Conservation (phyloP, 2,888 invertebrate genomes). For the Campaea margaritaria region DNA sequence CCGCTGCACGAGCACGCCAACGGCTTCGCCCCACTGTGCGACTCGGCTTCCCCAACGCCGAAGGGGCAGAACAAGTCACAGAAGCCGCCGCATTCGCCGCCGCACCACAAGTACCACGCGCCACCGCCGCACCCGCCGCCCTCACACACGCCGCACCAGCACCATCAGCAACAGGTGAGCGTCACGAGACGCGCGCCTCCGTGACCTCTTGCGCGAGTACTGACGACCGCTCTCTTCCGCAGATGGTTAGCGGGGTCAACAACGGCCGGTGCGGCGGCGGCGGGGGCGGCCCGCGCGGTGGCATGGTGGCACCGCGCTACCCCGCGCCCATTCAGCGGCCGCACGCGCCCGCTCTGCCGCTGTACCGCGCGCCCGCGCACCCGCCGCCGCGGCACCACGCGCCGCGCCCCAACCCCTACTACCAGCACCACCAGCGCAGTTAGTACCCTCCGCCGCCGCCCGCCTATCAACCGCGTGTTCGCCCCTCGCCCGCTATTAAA, state of each 20-base stretch:
- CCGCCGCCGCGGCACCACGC: constrained; percentile 51
- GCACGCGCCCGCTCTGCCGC: constrained; percentile 71
- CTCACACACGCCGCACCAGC: constrained; percentile 69
- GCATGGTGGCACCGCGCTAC: constrained; percentile 72
- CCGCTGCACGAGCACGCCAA: constrained; percentile 83
- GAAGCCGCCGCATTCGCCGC: constrained; percentile 79
- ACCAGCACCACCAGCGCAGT: constrained; percentile 81
- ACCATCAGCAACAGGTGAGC: constrained; percentile 68
- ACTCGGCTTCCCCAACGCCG: constrained; percentile 84
- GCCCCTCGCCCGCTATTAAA: constrained; percentile 16
- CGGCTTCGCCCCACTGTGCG: constrained; percentile 86
- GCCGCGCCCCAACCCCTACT: constrained; percentile 69
- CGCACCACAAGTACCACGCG: constrained; percentile 81
- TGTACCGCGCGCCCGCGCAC: constrained; percentile 55
- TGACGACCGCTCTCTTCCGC: constrained; percentile 36
- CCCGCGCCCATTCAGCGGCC: constrained; percentile 85
- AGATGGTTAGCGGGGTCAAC: constrained; percentile 72
- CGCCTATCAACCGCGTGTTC: constrained; percentile 22
- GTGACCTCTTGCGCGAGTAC: constrained; percentile 46
- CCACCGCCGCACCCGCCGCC: constrained; percentile 71
- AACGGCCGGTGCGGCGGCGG: constrained; percentile 67
- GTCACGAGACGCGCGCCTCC: constrained; percentile 21
- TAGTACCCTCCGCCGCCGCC: constrained; percentile 51
- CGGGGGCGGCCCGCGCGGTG: constrained; percentile 35
- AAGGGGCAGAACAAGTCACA: constrained; percentile 70